Evolutionary conservation across 1,140 invertebrate species (phyloP), one percentile per base, ranked within the genome.

Genomic region (Cydia pomonella): DNA sequence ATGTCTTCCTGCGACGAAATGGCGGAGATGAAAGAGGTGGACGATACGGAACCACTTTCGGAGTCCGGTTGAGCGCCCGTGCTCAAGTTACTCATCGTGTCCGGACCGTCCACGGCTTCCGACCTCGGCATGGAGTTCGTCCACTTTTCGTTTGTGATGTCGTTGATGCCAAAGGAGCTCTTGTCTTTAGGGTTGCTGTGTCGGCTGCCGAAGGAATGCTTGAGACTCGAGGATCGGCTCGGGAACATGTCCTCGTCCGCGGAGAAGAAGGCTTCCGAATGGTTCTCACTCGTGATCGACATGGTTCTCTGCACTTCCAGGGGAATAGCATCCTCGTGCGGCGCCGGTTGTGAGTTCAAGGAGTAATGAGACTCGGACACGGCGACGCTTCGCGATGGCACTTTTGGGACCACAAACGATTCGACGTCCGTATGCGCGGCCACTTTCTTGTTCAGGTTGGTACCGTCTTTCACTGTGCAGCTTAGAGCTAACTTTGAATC

Each of bases 1-100:
- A 98, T 96, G 84, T 98, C 97, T 91, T 98, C 97, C 87, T 98
- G 97, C n/a, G 97, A 98, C 0, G 97, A 98, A 74, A 98, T 95
- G 3, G 98, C 98, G 0, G 97, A 98, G 73, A 97, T 97, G 82
- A 98, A 99, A 0, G 98, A 99, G 3, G 95, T 97, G 16, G 96
- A 97, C 4, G 97, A 97, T 2, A 97, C 94, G 1, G 96, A 97
- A 77, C 95, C 95, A 47, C 94, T 95, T 80, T 96, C 96, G 0
- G 93, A 93, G 72, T 94, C 93, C 0, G 89, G 92, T 62, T 92
- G 92, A 4, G 86, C 89, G 0, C 90, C 89, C 7, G 89, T 82
- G 77, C 90, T 92, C 63, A 93, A 79, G 75, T 91, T 93, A 44
- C 90, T 92, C 73, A 92, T 91, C 0, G 89, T 91, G 77, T 93